Evolutionary conservation across 35 echinoderm and acorn worm species (phyloP).

Genomic region (Patiria miniata): DNA sequence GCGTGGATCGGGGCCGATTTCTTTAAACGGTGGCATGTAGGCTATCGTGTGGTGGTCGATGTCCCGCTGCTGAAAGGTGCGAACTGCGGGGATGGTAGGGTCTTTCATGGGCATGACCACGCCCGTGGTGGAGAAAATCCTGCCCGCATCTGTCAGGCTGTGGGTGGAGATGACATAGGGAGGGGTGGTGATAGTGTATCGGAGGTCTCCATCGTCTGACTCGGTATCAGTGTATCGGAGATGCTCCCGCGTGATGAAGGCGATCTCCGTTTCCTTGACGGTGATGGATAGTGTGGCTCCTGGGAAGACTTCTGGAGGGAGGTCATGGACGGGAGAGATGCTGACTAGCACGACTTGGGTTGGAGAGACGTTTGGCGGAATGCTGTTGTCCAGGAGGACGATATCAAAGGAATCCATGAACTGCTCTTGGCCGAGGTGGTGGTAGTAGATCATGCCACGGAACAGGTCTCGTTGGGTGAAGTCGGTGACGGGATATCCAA

Average conservation of each 20-base stretch:
- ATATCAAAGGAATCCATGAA: constrained; percentile 87
- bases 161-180: constrained; percentile 73
- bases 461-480: constrained; percentile 92
- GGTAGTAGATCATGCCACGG: constrained; percentile 89
- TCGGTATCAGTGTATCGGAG: constrained; percentile 77
- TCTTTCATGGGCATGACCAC: constrained; percentile 76
- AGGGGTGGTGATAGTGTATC: constrained; percentile 88
- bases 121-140: constrained; percentile 70
- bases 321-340: constrained; percentile 78
- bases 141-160: constrained; percentile 82
- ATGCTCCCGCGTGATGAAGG: constrained; percentile 68
- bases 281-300: constrained; percentile 44
- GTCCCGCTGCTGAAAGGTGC: constrained; percentile 74
- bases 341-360: constrained; percentile 65
- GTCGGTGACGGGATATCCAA: constrained; percentile 88
- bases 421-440: constrained; percentile 85
- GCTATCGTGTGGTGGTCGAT: constrained; percentile 80
- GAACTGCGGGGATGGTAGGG: constrained; percentile 40
- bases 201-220: constrained; percentile 63
- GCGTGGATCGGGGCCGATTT: constrained; percentile 66
- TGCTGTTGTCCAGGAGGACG: constrained; percentile 73
- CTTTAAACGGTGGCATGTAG: constrained; percentile 93
- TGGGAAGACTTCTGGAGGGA: constrained; percentile 56
- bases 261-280: constrained; percentile 83
- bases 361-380: constrained; percentile 84